Evolutionary conservation across 2,888 invertebrate species (phyloP), one percentile per base, ranked within the genome.

Genomic region (Campoplex nolae): DNA sequence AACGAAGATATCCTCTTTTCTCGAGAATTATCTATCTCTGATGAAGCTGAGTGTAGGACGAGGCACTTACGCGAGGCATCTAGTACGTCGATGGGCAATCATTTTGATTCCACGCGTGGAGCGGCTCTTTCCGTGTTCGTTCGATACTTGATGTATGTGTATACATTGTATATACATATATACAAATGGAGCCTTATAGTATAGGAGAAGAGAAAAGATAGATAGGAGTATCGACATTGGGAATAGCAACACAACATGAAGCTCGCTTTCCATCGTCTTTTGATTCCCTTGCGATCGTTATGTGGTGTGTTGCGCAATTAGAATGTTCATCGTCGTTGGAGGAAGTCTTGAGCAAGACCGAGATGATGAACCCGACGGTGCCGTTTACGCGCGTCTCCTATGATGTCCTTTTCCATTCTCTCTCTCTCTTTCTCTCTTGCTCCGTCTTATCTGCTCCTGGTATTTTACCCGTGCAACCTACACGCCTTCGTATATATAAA

Each of bases 301-400:
- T 87, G 78, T 75, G 71, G 48, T 70, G 79, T 84, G 86, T 87
- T 87, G 87, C 82, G 87, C 84, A 87, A 87, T 87, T 87, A 87
- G 84, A 87, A 87, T 87, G 87, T 78, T 84, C 65, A 84, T 82
- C 75, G 81, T n/a, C 67, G 87, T 78, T 73, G 82, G 70, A 79
- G 76, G 83, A 86, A 65, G 70, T 76, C 71, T 58, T 42, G 67
- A 67, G 76, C 73, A 78, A 76, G 76, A 58, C 81, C 83, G 45
- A 70, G 84, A 82, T 82, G 87, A 87, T 84, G 85, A 77, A 76
- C 70, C 84, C 75, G 42, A 51, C 71, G 38, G 80, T 74, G 54
- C 58, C 68, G 75, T 62, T 77, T 86, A 74, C 73, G 75, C 71
- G 45, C 62, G 65, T 32, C 45, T 67, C 16, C 75, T 56, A 58